Percentiles rank a stretch among this genome's conserved stretches.
Evolutionary conservation across 2,888 invertebrate genomes (phyloP).

Genomic region (Hypomecis atomaria): DNA sequence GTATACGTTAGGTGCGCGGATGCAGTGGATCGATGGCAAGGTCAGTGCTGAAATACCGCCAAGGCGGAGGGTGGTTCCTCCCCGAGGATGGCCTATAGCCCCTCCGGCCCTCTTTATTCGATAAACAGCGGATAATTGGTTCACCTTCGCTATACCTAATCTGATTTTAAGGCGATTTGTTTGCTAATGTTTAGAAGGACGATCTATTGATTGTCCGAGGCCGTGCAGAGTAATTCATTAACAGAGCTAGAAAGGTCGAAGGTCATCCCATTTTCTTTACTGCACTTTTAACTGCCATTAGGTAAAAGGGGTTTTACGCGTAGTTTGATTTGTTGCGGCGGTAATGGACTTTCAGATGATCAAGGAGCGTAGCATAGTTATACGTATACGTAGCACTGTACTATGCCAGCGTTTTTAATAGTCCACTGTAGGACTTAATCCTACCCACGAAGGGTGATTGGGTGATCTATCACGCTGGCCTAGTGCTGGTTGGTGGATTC

Average conservation of each 20-base stretch:
- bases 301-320: constrained; percentile 3
- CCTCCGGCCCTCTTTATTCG: constrained; percentile 8
- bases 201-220: background rate
- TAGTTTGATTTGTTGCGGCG: background rate
- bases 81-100: constrained; percentile 20
- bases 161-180: constrained; percentile 24
- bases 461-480: too few species aligned
- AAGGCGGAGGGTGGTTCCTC: constrained; percentile 19
- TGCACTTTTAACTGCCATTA: background rate
- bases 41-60: constrained; percentile 20
- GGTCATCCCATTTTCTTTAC: background rate
- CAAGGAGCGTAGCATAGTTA: too few species aligned
- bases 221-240: background rate
- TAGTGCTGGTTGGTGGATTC: too few species aligned
- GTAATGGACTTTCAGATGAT: background rate
- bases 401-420: too few species aligned
- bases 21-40: constrained; percentile 29
- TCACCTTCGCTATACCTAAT: constrained; percentile 24
- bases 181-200: constrained; percentile 13
- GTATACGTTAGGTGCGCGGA: constrained; percentile 3
- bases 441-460: too few species aligned
- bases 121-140: constrained; percentile 25
- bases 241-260: background rate
- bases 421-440: too few species aligned
- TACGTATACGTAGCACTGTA: too few species aligned